Base-by-base conservation (phyloP, 2,888 invertebrate species). In the Rotaria magnacalcarata region DNA sequence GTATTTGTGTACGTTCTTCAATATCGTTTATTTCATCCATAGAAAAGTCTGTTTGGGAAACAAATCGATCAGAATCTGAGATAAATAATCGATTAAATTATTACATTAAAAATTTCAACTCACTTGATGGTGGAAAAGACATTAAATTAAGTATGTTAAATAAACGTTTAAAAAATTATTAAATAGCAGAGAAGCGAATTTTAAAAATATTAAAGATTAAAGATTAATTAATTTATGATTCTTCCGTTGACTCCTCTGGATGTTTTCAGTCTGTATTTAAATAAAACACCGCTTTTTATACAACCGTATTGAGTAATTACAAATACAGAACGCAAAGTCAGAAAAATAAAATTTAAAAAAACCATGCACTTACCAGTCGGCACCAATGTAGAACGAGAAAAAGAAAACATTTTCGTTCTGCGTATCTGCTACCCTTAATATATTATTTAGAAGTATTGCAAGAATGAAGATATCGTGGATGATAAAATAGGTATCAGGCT, bases 31-130 rank as follows among this genome's bases (percentile, higher is more conserved):
- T 3, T 47, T 80, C 80, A 24, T 80, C 47, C 80, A 43, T 14
- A 8, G 47, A n/a, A 24, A 6, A 14, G 47, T 47, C 80, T 14
- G 11, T 47, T 80, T 80, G 80, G 11, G 11, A 47, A 11, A 14
- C 80, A n/a, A 47, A 80, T 24, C 80, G 80, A 47, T 47, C 80
- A 47, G 47, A 80, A 47, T 80, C 80, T 80, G n/a, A 47, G 43
- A 19, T 75, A 80, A 1, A 47, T 24, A 47, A 80, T 19, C 34
- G 24, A 4, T 21, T 24, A 75, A 6, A 43, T 41, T 0, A 24
- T 80, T 80, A 0, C 16, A 11, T 27, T 10, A 2, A 67, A 10
- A 27, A 34, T 67, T 19, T 16, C 2, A 24, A 67, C 67, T 67
- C 67, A 67, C 67, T 67, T 34, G 67, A 67, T 0, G 67, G 34